Percentiles rank a stretch among this genome's conserved stretches.
phyloP scores from a whole-genome alignment of 2,888 invertebrate genomes.

The Ditula angustiorana region DNA sequence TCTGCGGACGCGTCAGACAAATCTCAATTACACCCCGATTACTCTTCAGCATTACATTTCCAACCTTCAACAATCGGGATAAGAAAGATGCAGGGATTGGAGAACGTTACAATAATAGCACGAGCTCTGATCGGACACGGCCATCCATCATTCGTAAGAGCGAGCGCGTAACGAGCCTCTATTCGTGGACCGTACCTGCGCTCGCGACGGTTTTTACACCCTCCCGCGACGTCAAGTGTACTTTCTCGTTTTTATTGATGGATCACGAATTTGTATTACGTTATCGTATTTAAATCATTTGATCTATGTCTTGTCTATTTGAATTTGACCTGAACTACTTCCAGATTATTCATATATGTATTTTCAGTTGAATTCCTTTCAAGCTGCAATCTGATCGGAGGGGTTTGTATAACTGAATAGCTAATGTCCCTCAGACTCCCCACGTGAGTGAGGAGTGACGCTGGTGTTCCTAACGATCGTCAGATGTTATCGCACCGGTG shows the following conservation, averaged over 20 bases:
- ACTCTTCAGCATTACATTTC: constrained; percentile 50
- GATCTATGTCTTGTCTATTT: constrained; percentile 56
- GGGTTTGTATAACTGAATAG: constrained; percentile 79
- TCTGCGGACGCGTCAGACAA: constrained; percentile 57
- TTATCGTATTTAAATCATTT: constrained; percentile 56
- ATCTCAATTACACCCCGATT: constrained; percentile 59
- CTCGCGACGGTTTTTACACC: constrained; percentile 70
- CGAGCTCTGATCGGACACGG: constrained; percentile 72
- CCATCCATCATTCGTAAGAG: constrained; percentile 79
- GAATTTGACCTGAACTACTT: constrained; percentile 51
- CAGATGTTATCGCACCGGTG: constrained; percentile 75
- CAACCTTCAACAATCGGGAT: constrained; percentile 53
- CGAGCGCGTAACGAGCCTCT: constrained; percentile 81
- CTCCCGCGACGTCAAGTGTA: constrained; percentile 52
- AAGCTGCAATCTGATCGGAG: constrained; percentile 72
- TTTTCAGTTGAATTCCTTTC: constrained; percentile 53
- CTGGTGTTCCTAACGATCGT: constrained; percentile 71
- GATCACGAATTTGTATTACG: constrained; percentile 72
- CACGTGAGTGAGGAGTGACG: constrained; percentile 53
- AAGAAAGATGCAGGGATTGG: constrained; percentile 42
- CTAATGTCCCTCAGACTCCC: constrained; percentile 65
- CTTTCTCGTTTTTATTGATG: constrained; percentile 58
- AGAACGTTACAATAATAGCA: constrained; percentile 46
- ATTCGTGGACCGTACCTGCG: constrained; percentile 67
- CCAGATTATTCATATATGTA: constrained; percentile 54